Evolutionary conservation across 2,888 invertebrate genomes (phyloP).

Genomic region (Meganola albula): DNA sequence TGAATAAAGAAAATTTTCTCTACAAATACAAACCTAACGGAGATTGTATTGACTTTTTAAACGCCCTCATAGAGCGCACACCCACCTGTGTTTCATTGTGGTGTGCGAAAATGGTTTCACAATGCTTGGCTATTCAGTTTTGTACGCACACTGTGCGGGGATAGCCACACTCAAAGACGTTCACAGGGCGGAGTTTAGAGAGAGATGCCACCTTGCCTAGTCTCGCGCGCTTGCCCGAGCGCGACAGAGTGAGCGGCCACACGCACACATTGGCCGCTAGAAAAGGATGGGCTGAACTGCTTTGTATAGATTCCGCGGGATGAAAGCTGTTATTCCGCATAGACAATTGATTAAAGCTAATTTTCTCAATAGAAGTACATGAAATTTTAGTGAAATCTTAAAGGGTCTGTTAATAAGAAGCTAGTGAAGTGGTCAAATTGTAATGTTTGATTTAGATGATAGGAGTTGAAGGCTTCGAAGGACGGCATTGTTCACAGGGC

Average conservation of each 20-base stretch:
- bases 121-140: conserved; percentile 62
- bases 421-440: conserved; percentile 18
- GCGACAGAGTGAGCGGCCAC: conserved; percentile 47
- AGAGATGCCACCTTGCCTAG: conserved; percentile 60
- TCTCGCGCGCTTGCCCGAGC: conserved; percentile 43
- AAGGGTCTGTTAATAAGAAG: conserved; percentile 12
- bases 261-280: conserved; percentile 68
- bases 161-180: conserved; percentile 49
- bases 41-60: conserved; percentile 77
- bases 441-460: conserved; percentile 43
- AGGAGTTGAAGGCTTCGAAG: conserved; percentile 41
- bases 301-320: conserved; percentile 73
- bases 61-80: conserved; percentile 73
- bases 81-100: conserved; percentile 67
- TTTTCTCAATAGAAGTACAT: conserved; percentile 39
- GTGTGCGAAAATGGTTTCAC: conserved; percentile 68
- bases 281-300: conserved; percentile 69
- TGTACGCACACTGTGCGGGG: conserved; percentile 56
- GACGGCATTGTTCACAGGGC: conserved; percentile 74
- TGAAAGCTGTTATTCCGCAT: conserved; percentile 67
- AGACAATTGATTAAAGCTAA: conserved; percentile 70
- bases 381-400: conserved; percentile 27
- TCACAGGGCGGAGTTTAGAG: conserved; percentile 71
- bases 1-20: conserved; percentile 72
- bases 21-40: conserved; percentile 63